Evolutionary conservation across 2,797 vertebrate genomes (phyloP).

Genomic region (Nannoperca obscura): DNA sequence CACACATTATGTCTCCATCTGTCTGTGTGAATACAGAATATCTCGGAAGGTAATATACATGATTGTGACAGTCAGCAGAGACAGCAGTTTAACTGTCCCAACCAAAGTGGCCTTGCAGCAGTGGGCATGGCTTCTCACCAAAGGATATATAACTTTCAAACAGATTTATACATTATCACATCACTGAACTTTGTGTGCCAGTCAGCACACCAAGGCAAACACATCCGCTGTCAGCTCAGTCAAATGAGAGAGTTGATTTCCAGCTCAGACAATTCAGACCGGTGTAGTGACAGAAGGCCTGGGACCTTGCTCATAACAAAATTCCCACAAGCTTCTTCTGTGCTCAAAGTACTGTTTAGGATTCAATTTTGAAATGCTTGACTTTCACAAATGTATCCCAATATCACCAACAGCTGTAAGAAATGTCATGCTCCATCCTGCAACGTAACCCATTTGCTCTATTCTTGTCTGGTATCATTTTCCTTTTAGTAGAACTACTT

Average conservation of each 20-base stretch:
- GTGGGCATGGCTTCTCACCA: not conserved
- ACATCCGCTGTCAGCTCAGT: not conserved
- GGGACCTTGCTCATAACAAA: too few species aligned
- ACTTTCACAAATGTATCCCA: too few species aligned
- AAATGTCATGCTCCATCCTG: too few species aligned
- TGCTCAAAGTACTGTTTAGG: too few species aligned
- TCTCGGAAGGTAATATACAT: not conserved
- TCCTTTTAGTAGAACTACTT: too few species aligned
- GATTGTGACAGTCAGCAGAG: not conserved
- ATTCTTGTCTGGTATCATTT: too few species aligned
- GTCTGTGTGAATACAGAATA: not conserved
- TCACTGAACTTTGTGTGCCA: not conserved
- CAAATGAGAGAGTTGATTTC: not conserved
- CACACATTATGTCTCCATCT: not conserved
- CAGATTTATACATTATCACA: constrained; percentile 1
- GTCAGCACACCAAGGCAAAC: not conserved
- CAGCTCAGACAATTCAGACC: not conserved
- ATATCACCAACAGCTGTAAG: too few species aligned
- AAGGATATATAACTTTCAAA: not conserved
- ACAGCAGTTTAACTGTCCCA: not conserved
- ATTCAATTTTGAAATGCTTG: too few species aligned
- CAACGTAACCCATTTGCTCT: too few species aligned
- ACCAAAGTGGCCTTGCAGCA: not conserved
- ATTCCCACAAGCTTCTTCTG: too few species aligned
- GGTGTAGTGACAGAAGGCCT: too few species aligned